Evolutionary conservation across 1,140 invertebrate species (phyloP).

Genomic region (Orius laevigatus): DNA sequence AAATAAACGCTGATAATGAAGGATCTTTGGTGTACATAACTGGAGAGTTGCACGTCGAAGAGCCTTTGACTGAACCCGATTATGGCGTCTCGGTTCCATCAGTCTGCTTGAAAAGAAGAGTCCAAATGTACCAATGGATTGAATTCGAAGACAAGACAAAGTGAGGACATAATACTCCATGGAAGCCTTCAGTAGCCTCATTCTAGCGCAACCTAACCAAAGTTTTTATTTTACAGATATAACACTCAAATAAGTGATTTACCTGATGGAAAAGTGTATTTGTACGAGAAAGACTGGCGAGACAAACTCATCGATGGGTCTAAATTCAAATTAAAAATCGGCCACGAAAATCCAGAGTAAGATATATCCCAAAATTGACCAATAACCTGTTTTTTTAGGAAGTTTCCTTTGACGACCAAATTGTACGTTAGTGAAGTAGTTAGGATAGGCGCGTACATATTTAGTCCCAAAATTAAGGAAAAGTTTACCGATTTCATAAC

Average conservation of each 20-base stretch:
- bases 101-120: conserved; percentile 53
- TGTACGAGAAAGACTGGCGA: conserved; percentile 64
- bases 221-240: too few relatives aligned
- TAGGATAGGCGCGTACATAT: conserved; percentile 33
- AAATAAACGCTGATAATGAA: conserved; percentile 39
- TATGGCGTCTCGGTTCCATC: conserved; percentile 60
- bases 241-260: too few relatives aligned
- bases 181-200: too few relatives aligned
- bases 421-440: conserved; percentile 37
- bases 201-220: too few relatives aligned
- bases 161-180: conserved; percentile 26
- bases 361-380: conserved; percentile 26
- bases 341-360: conserved; percentile 60
- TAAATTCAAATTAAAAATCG: conserved; percentile 50
- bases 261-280: conserved; percentile 33
- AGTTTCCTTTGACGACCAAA: conserved; percentile 29
- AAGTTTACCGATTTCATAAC: conserved; percentile 61
- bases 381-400: conserved; percentile 28
- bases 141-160: conserved; percentile 42
- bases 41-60: conserved; percentile 51
- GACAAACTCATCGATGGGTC: conserved; percentile 64
- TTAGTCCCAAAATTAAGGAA: conserved; percentile 45
- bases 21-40: conserved; percentile 58
- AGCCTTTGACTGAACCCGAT: conserved; percentile 61
- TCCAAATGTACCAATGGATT: conserved; percentile 87